Evolutionary conservation across 2,888 invertebrate species (phyloP).

Genomic region (Resseliella maxima): DNA sequence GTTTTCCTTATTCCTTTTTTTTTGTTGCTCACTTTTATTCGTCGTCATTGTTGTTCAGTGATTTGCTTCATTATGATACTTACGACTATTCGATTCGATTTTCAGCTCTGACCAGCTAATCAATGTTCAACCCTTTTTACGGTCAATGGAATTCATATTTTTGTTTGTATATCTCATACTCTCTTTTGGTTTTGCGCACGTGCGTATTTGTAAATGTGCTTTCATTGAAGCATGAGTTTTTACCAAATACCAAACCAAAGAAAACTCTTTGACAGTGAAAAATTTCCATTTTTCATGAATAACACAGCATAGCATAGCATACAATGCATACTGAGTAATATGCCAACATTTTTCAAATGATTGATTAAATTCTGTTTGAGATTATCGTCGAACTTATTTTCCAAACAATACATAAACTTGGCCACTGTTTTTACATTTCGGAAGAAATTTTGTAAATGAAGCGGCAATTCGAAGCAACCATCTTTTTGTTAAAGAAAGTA

Average conservation of each 20-base stretch:
- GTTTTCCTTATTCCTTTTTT: neutral
- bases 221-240: neutral
- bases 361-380: constrained; percentile 8
- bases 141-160: constrained; percentile 55
- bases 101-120: constrained; percentile 7
- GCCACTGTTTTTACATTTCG: neutral
- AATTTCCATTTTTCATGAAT: constrained; percentile 6
- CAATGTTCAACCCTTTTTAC: constrained; percentile 20
- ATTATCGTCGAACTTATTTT: neutral
- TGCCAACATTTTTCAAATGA: neutral
- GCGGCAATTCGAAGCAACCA: neutral
- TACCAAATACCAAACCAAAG: neutral
- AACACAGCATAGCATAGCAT: neutral
- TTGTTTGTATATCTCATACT: constrained; percentile 13
- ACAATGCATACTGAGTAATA: neutral
- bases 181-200: neutral
- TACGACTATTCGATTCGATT: constrained; percentile 11
- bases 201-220: neutral
- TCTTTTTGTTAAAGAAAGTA: neutral
- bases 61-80: constrained; percentile 4
- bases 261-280: constrained; percentile 20
- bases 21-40: neutral
- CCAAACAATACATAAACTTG: neutral
- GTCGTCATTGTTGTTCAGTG: neutral
- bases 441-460: neutral